Evolutionary conservation across 2,797 vertebrate genomes (phyloP), one percentile per base, ranked within the genome.

Genomic region (Pygocentrus nattereri): DNA sequence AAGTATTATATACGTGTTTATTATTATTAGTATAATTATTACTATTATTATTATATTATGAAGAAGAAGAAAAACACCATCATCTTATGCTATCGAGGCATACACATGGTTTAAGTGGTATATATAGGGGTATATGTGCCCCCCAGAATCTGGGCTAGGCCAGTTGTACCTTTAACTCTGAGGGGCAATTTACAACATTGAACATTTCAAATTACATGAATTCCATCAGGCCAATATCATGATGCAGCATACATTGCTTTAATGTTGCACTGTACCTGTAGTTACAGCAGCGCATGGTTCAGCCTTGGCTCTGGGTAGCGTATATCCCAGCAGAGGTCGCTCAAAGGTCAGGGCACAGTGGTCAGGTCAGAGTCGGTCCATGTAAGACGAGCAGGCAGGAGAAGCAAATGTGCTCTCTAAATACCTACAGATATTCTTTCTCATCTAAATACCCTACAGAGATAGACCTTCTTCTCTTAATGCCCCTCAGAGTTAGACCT

Each of bases 201-300:
- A 12, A 44, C 41, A 12, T 11, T 10, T 38, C 3, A 44, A 44
- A 44, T 44, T 4, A 44, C 8, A 44, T 10, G 8, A 44, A 44
- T 44, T 44, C 41, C 4, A 10, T 1, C 23, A 61, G 25, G 11
- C 15, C n/a, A 62, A 12, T 30, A 15, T 62, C 23, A 12, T 6
- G 25, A 59, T 6, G 12, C 25, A 62, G 25, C 21, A 19, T 16
- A n/a, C 7, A 5, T 1, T 18, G 50, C 27, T 52, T 52, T 71
- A 11, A 41, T 58, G 16, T 31, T 23, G 19, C 13, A 30, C 34
- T 8, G 2, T 87, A 85, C 86, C 86, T 87, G 86, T 31, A 34
- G 16, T 18, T 31, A 21, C 38, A 50, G 23, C 4, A 10, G 13
- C 15, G 25, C 18, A 12, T 16, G 11, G 47, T 74, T 52, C 71